Evolutionary conservation across 1,140 invertebrate species (phyloP).

Genomic region (Drosophila serrata): DNA sequence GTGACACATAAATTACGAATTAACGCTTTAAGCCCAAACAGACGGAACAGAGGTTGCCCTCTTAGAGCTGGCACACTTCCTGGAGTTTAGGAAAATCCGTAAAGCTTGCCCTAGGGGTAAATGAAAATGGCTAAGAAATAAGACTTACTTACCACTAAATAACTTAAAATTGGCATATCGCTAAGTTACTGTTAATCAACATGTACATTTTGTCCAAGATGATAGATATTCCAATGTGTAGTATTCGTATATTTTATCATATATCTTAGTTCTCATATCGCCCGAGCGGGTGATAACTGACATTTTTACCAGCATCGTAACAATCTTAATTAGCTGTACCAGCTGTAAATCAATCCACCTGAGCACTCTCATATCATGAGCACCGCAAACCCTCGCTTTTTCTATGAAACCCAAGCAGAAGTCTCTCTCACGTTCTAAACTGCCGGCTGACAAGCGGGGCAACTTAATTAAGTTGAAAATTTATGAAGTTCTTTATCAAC

Average conservation of each 20-base stretch:
- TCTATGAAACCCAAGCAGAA: slow-evolving; percentile 2
- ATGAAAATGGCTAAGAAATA: background rate
- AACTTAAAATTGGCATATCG: background rate
- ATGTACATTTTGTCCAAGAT: background rate
- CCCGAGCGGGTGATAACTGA: slow-evolving; percentile 8
- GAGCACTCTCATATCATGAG: slow-evolving; percentile 11
- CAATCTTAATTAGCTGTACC: slow-evolving; percentile 34
- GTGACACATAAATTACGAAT: slow-evolving; percentile 85
- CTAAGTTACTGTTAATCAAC: background rate
- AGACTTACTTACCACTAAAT: slow-evolving; percentile 1
- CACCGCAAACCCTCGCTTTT: background rate
- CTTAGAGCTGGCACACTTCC: slow-evolving; percentile 26
- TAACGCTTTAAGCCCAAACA: slow-evolving; percentile 83
- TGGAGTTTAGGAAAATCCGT: slow-evolving; percentile 21
- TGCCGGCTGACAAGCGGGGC: slow-evolving; percentile 24
- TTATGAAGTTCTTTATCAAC: slow-evolving; percentile 73
- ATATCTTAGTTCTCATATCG: background rate
- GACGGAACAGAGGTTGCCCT: background rate
- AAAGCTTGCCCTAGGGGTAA: background rate
- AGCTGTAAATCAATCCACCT: slow-evolving; percentile 39
- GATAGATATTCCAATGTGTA: background rate
- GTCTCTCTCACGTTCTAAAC: slow-evolving; percentile 47
- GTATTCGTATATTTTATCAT: background rate
- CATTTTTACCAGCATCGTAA: slow-evolving; percentile 16
- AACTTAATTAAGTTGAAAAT: slow-evolving; percentile 83